Evolutionary conservation across 64 coral and sea anemone species (phyloP).

Genomic region (Montipora efflorescens): DNA sequence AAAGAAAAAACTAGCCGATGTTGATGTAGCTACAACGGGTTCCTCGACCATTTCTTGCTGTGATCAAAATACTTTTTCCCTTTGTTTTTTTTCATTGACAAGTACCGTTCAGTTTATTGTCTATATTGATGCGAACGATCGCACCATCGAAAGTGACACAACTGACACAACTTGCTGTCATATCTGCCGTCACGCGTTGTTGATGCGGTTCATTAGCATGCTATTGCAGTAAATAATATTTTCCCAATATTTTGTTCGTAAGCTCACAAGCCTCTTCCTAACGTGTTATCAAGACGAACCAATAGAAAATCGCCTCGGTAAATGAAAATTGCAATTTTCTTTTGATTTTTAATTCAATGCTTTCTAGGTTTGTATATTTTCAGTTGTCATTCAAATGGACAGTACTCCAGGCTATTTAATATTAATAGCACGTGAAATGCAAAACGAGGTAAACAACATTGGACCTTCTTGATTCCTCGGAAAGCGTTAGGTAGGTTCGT

Average conservation of each 20-base stretch:
- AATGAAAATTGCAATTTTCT: not conserved
- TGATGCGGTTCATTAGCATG: not conserved
- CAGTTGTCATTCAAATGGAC: conserved; percentile 23
- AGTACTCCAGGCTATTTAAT: conserved; percentile 56
- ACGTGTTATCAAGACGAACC: not conserved
- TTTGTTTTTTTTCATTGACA: no score
- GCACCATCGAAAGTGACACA: not conserved
- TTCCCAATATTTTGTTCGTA: not conserved
- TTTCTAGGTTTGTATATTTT: not conserved
- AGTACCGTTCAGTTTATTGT: no score
- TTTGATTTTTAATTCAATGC: not conserved
- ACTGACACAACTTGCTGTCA: not conserved
- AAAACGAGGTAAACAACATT: conserved; percentile 72
- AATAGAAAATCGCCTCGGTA: not conserved
- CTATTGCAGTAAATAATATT: not conserved
- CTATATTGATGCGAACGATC: no score
- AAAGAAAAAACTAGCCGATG: no score
- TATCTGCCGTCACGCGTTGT: not conserved
- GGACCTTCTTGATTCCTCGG: conserved; percentile 1
- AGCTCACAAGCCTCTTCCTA: not conserved
- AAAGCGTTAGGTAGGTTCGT: not conserved
- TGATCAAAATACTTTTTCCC: no score
- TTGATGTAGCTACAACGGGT: no score
- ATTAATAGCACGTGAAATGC: conserved; percentile 82
- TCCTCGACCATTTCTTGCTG: no score